Evolutionary conservation across 2,888 invertebrate species (phyloP), one percentile per base, ranked within the genome.

Genomic region (Drosophila subquinaria): DNA sequence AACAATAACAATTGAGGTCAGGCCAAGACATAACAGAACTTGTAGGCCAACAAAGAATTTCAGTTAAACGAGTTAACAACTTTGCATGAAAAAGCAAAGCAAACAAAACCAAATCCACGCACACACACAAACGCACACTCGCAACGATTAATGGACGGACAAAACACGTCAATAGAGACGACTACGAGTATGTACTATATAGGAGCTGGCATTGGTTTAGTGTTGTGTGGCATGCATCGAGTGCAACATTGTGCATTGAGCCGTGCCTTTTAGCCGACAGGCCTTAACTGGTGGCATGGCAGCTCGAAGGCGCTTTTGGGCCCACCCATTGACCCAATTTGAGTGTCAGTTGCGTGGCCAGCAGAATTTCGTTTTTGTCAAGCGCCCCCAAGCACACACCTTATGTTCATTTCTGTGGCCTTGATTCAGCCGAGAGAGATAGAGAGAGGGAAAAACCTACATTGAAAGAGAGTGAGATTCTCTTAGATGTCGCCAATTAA

Each of bases 321-420:
- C 81, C 82, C 86, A 82, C 81, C 81, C 79, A 83, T 76, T 87
- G 88, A 88, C 90, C 87, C 90, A 79, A 73, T 76, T 89, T 63
- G 69, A 76, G 70, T 60, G 73, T 52, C 79, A 50, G 62, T 70
- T 67, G 68, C 69, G 61, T 66, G 43, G 50, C 74, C 65, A 61
- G 75, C 76, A 89, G 88, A 80, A 84, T 79, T 89, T 75, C 67
- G 59, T 71, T 81, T 81, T 81, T 68, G 69, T 62, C 55, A 38
- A 40, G 30, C 36, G 3, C 33, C 17, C 33, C 47, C 33, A 23
- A 23, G 4, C 23, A 47, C 67, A 38, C 73, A 65, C 77, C 53
- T 59, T 53, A 42, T 11, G 20, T 36, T 33, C 53, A 11, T 50
- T 35, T 40, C 57, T 47, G 43, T 53, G 55, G 61, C 53, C 65